Percentiles rank a stretch among this genome's conserved stretches.
These are phyloP conservation scores for Thomomys bottae DNA, from an alignment of 2,113 vertebrate species.

Conservation along the genomic window DNA sequence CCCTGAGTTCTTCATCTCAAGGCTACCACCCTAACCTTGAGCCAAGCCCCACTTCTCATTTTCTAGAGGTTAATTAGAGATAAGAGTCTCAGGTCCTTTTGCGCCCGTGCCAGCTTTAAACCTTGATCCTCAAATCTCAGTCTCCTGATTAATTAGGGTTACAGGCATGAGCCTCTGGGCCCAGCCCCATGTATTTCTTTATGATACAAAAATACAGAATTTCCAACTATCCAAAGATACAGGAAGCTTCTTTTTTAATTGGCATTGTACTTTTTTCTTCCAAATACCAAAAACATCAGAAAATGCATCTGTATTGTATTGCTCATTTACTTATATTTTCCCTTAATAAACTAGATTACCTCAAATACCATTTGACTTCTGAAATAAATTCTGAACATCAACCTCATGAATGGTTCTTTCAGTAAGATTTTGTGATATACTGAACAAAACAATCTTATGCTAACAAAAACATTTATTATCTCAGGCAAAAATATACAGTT, in stretches of 20 bases:
- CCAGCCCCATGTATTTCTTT: neutral
- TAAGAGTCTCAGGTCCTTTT: too few species aligned
- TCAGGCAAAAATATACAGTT: too few species aligned
- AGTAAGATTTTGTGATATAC: neutral
- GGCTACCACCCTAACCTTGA: too few species aligned
- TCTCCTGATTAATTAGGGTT: too few species aligned
- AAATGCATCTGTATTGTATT: neutral
- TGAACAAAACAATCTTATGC: neutral
- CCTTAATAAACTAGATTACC: neutral
- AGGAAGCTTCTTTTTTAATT: neutral
- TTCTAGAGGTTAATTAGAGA: too few species aligned
- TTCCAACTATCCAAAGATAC: neutral
- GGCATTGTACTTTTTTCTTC: neutral
- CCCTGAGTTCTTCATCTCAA: too few species aligned
- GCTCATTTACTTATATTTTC: neutral
- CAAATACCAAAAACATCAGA: neutral
- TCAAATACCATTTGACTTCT: conserved; percentile 1
- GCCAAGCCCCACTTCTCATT: too few species aligned
- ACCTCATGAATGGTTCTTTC: neutral
- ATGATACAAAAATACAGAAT: neutral
- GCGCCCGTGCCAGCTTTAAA: too few species aligned
- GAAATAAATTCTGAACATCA: neutral
- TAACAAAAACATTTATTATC: neutral
- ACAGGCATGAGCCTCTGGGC: too few species aligned
- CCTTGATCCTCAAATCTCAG: too few species aligned